phyloP scores from a whole-genome alignment of 2,113 vertebrate species.

The Natator depressus region DNA sequence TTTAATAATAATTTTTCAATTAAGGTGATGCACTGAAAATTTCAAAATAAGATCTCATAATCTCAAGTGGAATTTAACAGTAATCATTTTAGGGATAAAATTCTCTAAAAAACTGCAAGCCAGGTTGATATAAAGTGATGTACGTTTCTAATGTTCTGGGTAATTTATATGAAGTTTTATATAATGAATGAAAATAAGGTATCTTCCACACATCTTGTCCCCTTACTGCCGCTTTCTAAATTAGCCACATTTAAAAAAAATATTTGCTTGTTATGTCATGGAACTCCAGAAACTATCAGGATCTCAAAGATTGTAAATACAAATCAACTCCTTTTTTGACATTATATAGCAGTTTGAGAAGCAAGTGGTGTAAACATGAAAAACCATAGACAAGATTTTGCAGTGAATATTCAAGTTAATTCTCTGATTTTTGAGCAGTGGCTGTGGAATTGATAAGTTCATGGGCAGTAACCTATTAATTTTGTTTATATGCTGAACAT shows the following conservation, averaged over 20 bases:
- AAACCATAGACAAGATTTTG: neutral
- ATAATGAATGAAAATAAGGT: neutral
- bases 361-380: neutral
- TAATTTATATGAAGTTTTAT: neutral
- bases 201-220: neutral
- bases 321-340: neutral
- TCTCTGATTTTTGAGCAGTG: neutral
- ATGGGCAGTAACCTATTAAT: neutral
- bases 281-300: neutral
- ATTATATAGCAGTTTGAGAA: neutral
- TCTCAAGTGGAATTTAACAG: neutral
- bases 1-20: neutral
- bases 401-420: neutral
- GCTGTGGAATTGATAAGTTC: neutral
- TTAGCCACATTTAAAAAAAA: neutral
- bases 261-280: neutral
- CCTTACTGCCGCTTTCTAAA: neutral
- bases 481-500: neutral
- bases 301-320: neutral
- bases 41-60: neutral
- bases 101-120: neutral
- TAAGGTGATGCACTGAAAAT: neutral
- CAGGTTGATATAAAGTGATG: neutral
- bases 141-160: neutral
- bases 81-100: neutral